Conservation (phyloP, 2,797 vertebrate species). For the Dipus sagitta region DNA sequence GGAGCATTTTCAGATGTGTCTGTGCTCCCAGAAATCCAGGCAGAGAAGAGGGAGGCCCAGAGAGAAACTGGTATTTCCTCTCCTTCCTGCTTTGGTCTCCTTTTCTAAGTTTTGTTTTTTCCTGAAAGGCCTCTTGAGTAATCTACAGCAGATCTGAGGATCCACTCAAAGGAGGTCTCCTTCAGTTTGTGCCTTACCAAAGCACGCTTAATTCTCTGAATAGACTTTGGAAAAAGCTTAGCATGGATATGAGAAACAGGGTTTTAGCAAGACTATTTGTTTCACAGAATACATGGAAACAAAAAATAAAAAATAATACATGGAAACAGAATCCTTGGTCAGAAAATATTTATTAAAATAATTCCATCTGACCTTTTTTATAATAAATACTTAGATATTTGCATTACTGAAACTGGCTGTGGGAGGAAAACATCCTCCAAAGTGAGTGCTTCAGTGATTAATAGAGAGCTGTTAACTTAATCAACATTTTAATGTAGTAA, state of each 20-base stretch:
- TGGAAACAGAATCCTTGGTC: neutral
- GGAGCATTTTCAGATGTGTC: neutral
- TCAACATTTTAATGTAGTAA: neutral
- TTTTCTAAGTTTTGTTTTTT: neutral
- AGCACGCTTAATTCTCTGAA: neutral
- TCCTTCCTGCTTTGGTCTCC: slow-evolving; percentile 40
- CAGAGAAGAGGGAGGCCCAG: slow-evolving; percentile 1
- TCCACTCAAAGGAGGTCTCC: neutral
- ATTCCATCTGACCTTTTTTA: neutral
- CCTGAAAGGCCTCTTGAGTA: neutral
- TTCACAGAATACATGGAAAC: neutral
- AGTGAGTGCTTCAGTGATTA: neutral
- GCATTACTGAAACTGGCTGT: slow-evolving; percentile 28
- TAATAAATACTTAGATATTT: slow-evolving; percentile 19
- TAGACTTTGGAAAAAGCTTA: neutral
- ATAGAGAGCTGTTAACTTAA: slow-evolving; percentile 41
- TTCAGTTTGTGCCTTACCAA: neutral
- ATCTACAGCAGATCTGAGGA: neutral
- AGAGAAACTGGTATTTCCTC: neutral
- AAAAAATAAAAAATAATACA: neutral
- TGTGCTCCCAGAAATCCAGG: neutral
- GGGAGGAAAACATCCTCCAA: neutral
- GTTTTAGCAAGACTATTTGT: neutral
- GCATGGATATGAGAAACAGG: neutral
- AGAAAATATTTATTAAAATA: slow-evolving; percentile 51